Percentiles rank a stretch among this genome's conserved stretches.
These are phyloP conservation scores for Vandiemenella viatica DNA, from an alignment of 2,888 invertebrate species.

Conservation along the genomic window DNA sequence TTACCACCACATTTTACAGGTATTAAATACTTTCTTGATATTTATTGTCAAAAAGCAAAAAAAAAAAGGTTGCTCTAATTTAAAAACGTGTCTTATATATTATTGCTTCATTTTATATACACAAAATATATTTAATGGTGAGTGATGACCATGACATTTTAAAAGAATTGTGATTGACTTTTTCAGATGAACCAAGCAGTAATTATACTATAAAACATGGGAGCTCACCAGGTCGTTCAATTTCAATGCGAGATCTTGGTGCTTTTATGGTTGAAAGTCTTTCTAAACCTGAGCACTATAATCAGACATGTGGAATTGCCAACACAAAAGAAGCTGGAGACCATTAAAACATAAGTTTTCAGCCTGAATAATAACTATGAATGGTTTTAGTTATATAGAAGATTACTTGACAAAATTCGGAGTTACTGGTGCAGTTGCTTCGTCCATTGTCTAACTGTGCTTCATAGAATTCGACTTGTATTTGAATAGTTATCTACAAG, in stretches of 20 bases:
- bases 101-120: background rate
- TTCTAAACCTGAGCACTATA: constrained; percentile 50
- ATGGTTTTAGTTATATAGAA: no score
- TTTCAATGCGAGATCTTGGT: constrained; percentile 65
- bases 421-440: no score
- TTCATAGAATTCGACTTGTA: no score
- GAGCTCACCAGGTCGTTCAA: constrained; percentile 46
- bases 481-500: no score
- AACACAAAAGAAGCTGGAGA: background rate
- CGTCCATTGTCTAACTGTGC: no score
- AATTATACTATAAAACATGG: constrained; percentile 45
- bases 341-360: no score
- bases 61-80: background rate
- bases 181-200: constrained; percentile 47
- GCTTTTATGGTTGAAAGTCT: constrained; percentile 58
- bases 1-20: constrained; percentile 69
- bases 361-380: no score
- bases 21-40: no score
- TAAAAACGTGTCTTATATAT: no score
- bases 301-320: constrained; percentile 47
- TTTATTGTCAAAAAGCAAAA: no score
- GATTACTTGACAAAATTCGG: no score
- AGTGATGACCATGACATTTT: background rate
- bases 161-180: constrained; percentile 5
- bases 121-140: background rate